A percentile compares a stretch with the other conserved stretches of the same genome.
Conservation (phyloP, 2,113 vertebrate genomes). For the Marcusenius ussheri region DNA sequence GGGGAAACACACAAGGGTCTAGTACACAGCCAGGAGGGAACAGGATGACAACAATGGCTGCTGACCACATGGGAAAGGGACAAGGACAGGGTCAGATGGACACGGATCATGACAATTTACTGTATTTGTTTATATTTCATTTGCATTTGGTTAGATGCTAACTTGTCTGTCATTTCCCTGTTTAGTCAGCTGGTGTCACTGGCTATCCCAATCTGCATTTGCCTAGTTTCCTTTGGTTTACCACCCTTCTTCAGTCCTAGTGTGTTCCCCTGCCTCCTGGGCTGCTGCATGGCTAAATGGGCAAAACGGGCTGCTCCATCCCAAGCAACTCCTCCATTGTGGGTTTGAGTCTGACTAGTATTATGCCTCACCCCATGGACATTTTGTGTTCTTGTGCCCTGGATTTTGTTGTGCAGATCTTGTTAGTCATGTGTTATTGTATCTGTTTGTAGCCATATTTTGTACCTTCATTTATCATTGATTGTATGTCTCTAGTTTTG, state of each 20-base stretch:
- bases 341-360: background rate
- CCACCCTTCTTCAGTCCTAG: background rate
- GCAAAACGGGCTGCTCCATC: background rate
- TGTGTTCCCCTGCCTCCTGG: background rate
- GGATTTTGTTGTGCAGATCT: background rate
- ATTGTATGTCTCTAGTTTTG: background rate
- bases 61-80: too few relatives aligned
- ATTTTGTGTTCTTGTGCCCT: background rate
- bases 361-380: background rate
- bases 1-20: too few relatives aligned
- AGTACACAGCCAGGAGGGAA: too few relatives aligned
- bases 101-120: too few relatives aligned
- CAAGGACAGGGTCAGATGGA: too few relatives aligned
- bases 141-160: too few relatives aligned
- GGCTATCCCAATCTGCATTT: background rate
- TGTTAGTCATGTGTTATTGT: background rate
- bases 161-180: background rate
- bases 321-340: background rate
- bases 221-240: background rate
- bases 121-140: too few relatives aligned
- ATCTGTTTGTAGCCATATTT: background rate
- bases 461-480: background rate
- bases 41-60: too few relatives aligned
- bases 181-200: background rate
- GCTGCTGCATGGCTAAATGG: background rate